These are phyloP conservation scores for Baronia brevicornis DNA, from an alignment of 2,888 invertebrate genomes.

Conservation along the genomic window DNA sequence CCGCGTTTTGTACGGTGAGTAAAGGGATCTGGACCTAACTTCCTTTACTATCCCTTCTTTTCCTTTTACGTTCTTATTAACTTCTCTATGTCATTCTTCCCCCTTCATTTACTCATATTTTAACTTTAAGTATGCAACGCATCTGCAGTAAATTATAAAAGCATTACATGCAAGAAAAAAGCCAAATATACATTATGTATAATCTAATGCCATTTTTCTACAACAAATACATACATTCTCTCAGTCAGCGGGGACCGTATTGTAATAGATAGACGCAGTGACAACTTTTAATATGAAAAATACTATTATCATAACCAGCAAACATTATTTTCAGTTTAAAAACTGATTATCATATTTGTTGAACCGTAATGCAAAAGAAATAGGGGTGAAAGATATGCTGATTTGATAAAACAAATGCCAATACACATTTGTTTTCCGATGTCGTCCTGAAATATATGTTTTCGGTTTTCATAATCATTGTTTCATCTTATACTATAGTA, in stretches of 20 bases:
- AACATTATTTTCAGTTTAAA: constrained; percentile 13
- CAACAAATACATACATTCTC: constrained; percentile 17
- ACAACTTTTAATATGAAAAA: constrained; percentile 72
- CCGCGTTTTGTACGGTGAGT: too few relatives aligned
- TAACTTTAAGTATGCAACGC: too few relatives aligned
- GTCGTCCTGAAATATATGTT: constrained; percentile 9
- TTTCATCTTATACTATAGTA: constrained; percentile 15
- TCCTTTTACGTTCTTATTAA: too few relatives aligned
- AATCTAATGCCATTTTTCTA: constrained; percentile 13
- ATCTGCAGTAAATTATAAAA: too few relatives aligned
- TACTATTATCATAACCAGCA: constrained; percentile 60
- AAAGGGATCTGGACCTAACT: too few relatives aligned
- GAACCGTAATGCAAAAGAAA: constrained; percentile 15
- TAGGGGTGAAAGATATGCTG: constrained; percentile 4
- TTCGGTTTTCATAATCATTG: constrained; percentile 25
- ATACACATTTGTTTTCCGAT: constrained; percentile 16
- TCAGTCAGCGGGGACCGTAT: constrained; percentile 6
- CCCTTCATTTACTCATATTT: too few relatives aligned
- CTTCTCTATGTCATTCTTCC: too few relatives aligned
- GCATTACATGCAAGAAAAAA: too few relatives aligned
- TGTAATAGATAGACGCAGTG: constrained; percentile 17
- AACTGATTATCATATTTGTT: constrained; percentile 11
- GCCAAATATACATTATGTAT: constrained; percentile 11
- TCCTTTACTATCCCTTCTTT: too few relatives aligned
- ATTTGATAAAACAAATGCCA: constrained; percentile 3